Conservation (phyloP, 2,113 vertebrate genomes). For the Serinus canaria region DNA sequence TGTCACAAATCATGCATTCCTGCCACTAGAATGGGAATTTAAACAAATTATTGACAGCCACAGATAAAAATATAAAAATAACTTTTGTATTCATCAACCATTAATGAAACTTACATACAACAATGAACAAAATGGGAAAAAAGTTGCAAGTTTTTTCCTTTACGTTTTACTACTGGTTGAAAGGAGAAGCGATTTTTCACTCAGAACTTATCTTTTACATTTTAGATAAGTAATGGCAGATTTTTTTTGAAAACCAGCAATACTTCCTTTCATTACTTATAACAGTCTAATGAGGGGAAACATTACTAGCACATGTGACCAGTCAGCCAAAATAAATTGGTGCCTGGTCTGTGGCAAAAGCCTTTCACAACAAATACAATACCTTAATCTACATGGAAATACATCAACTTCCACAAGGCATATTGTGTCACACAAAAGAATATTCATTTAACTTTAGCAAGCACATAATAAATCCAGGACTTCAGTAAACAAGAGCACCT, state of each 20-base stretch:
- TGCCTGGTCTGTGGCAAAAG: constrained; percentile 73
- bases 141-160: not conserved
- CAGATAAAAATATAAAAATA: not conserved
- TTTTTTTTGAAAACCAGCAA: not conserved
- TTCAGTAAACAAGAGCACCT: constrained; percentile 31
- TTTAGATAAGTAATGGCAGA: not conserved
- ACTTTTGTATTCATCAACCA: not conserved
- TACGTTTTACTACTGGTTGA: not conserved
- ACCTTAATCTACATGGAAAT: constrained; percentile 24
- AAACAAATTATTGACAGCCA: not conserved
- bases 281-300: constrained; percentile 5
- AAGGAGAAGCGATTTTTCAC: not conserved
- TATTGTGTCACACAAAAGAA: constrained; percentile 21
- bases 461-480: constrained; percentile 11
- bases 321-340: constrained; percentile 60
- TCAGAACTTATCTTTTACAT: not conserved
- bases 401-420: constrained; percentile 49
- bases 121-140: constrained; percentile 7
- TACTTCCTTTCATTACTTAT: not conserved
- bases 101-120: not conserved
- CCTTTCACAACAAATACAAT: constrained; percentile 44
- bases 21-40: not conserved
- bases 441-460: constrained; percentile 21
- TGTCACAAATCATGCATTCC: not conserved
- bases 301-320: constrained; percentile 75